A percentile compares a stretch with the other conserved stretches of the same genome.
These are phyloP conservation scores for Cordilura impudica DNA, from an alignment of 2,888 invertebrate species.

Conservation along the genomic window DNA sequence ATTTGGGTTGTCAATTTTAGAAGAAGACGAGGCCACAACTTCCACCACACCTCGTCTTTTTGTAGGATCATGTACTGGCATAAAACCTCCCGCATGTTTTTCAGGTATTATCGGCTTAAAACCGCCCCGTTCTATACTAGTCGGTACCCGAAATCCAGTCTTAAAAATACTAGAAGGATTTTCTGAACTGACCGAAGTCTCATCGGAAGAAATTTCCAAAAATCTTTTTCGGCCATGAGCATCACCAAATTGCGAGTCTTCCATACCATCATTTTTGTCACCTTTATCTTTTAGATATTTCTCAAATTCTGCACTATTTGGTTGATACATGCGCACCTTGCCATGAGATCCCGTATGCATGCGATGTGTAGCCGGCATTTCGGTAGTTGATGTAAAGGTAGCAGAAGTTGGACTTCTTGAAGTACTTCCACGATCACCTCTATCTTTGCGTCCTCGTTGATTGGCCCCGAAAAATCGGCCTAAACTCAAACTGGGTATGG, in stretches of 20 bases:
- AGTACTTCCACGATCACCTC: slow-evolving; percentile 66
- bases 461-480: slow-evolving; percentile 82
- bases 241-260: slow-evolving; percentile 66
- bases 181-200: slow-evolving; percentile 70
- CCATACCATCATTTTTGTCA: slow-evolving; percentile 56
- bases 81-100: slow-evolving; percentile 84
- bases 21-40: slow-evolving; percentile 64
- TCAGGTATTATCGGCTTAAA: slow-evolving; percentile 87
- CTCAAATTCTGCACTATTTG: slow-evolving; percentile 75
- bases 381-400: slow-evolving; percentile 9
- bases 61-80: slow-evolving; percentile 80
- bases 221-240: slow-evolving; percentile 68
- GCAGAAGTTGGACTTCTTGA: background rate
- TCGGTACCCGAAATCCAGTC: slow-evolving; percentile 74
- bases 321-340: slow-evolving; percentile 76
- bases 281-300: slow-evolving; percentile 73
- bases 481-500: slow-evolving; percentile 85
- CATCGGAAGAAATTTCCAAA: slow-evolving; percentile 69
- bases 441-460: slow-evolving; percentile 74
- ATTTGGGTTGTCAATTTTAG: slow-evolving; percentile 40
- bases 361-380: slow-evolving; percentile 73
- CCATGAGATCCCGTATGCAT: slow-evolving; percentile 69
- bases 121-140: slow-evolving; percentile 85
- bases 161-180: slow-evolving; percentile 72
- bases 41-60: slow-evolving; percentile 69